A percentile compares a stretch with the other conserved stretches of the same genome.
These are phyloP conservation scores for Stercorarius parasiticus DNA, from an alignment of 2,113 vertebrate genomes.

Conservation along the genomic window DNA sequence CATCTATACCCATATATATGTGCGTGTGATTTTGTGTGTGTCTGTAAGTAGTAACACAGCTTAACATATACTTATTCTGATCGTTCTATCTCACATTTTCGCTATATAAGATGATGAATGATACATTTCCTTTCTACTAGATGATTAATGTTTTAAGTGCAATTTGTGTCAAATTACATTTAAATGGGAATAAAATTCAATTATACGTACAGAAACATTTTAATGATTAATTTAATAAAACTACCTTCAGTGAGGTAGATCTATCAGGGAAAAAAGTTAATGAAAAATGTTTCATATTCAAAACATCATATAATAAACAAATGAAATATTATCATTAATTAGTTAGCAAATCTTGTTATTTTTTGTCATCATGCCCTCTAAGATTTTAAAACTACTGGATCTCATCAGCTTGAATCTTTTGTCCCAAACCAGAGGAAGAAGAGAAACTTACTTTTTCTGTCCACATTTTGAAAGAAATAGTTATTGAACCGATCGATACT, in stretches of 20 bases:
- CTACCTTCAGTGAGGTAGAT: background rate
- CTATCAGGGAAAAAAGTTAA: background rate
- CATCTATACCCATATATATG: background rate
- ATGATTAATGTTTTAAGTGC: slow-evolving; percentile 33
- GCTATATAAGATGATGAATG: background rate
- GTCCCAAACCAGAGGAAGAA: background rate
- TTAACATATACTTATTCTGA: background rate
- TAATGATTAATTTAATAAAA: slow-evolving; percentile 25
- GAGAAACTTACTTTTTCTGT: background rate
- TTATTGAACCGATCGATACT: background rate
- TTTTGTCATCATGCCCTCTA: background rate
- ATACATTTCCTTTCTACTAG: background rate
- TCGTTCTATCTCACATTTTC: background rate
- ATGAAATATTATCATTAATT: background rate
- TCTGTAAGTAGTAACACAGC: background rate
- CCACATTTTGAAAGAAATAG: background rate
- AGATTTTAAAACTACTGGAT: background rate
- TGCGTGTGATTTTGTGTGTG: background rate
- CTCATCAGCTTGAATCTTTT: background rate
- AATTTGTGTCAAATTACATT: slow-evolving; percentile 44
- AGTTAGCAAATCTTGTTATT: background rate
- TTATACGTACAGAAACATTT: slow-evolving; percentile 39
- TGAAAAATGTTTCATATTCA: background rate
- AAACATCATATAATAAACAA: slow-evolving; percentile 11
- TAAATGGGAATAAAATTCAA: slow-evolving; percentile 50